phyloP scores from a whole-genome alignment of 2,888 invertebrate genomes.

The Cylindroiulus punctatus region DNA sequence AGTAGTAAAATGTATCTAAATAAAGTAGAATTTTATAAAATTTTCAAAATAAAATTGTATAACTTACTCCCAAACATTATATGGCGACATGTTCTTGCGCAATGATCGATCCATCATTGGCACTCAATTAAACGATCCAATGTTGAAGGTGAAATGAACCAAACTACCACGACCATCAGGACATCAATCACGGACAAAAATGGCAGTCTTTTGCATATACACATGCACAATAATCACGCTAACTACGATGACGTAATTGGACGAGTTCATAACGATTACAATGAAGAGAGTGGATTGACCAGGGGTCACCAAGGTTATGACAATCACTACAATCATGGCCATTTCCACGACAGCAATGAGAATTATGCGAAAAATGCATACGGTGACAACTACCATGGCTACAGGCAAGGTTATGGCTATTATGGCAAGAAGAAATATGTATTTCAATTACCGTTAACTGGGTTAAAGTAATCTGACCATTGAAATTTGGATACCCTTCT shows the following conservation, averaged over 20 bases:
- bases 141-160: too few relatives aligned
- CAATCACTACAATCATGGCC: constrained; percentile 53
- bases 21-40: neutral
- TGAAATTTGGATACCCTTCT: neutral
- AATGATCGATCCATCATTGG: too few relatives aligned
- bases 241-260: constrained; percentile 53
- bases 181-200: constrained; percentile 47
- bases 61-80: too few relatives aligned
- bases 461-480: neutral
- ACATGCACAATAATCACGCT: neutral
- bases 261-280: constrained; percentile 48
- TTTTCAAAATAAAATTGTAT: neutral
- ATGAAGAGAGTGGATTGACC: constrained; percentile 51
- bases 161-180: constrained; percentile 5
- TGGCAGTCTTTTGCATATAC: neutral
- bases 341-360: constrained; percentile 7
- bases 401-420: constrained; percentile 47
- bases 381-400: neutral
- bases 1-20: neutral
- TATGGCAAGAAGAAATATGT: neutral
- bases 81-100: too few relatives aligned
- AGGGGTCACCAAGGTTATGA: constrained; percentile 54
- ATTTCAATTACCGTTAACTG: neutral
- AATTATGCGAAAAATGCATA: constrained; percentile 20
- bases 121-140: too few relatives aligned